Conservation (phyloP, 30 jellyfish, hydroid and myxozoan species). For the Pseudorhiza aurosa region DNA sequence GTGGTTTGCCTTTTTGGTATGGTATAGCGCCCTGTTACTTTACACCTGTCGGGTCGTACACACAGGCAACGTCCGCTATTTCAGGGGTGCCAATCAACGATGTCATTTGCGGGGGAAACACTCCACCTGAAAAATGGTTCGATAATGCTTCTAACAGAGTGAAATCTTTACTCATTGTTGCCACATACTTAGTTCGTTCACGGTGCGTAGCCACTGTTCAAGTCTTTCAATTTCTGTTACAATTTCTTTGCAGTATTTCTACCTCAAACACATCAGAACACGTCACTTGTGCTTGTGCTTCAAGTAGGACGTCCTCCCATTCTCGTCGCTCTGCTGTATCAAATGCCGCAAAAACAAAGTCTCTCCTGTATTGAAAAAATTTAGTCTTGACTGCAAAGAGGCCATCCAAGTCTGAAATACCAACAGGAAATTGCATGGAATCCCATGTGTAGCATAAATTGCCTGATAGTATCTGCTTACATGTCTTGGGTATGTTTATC, state of each 20-base stretch:
- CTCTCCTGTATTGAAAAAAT: not conserved
- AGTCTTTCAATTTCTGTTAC: not conserved
- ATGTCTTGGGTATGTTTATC: not conserved
- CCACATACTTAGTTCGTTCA: too few species aligned
- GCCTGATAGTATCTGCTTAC: conserved; percentile 22
- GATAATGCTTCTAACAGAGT: too few species aligned
- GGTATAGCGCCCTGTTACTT: too few species aligned
- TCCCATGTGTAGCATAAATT: conserved; percentile 31
- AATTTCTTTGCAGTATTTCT: not conserved
- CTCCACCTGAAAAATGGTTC: too few species aligned
- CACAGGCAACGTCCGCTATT: too few species aligned
- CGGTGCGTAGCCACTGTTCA: too few species aligned
- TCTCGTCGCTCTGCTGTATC: conserved; percentile 2
- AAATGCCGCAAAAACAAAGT: conserved; percentile 8
- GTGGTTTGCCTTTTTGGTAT: too few species aligned
- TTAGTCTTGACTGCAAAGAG: not conserved
- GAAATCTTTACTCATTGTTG: too few species aligned
- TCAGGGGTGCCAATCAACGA: too few species aligned
- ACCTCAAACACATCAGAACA: conserved; percentile 5
- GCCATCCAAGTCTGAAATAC: conserved; percentile 24
- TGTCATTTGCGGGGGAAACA: too few species aligned
- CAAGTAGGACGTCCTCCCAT: not conserved
- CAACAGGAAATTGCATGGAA: conserved; percentile 28
- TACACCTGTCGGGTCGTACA: too few species aligned
- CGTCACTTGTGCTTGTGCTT: not conserved